phyloP scores from a whole-genome alignment of 2,888 invertebrate genomes.

The Hipparchia semele region DNA sequence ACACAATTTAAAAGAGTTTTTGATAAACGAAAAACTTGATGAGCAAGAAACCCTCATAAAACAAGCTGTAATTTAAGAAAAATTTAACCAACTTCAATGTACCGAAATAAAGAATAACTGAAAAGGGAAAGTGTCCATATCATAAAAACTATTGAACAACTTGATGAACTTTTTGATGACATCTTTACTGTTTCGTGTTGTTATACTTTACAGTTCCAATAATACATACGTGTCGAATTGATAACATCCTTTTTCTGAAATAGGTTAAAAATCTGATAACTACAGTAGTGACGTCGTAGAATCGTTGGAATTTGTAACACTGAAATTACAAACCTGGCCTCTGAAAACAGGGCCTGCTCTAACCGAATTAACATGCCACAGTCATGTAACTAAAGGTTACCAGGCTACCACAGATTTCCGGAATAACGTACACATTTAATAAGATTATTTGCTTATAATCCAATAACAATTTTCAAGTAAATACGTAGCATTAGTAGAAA shows the following conservation, averaged over 20 bases:
- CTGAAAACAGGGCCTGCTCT: constrained; percentile 1
- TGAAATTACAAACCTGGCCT: not conserved
- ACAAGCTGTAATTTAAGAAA: not conserved
- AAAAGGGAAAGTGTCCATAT: too few relatives aligned
- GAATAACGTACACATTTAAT: constrained; percentile 34
- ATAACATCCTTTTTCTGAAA: too few relatives aligned
- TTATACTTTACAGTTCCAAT: too few relatives aligned
- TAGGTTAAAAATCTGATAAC: not conserved
- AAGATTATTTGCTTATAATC: constrained; percentile 37
- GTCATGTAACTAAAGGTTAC: constrained; percentile 16
- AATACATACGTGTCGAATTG: too few relatives aligned
- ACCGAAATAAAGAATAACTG: too few relatives aligned
- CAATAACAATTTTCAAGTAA: constrained; percentile 37
- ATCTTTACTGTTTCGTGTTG: too few relatives aligned
- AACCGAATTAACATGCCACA: constrained; percentile 29
- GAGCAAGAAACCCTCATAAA: not conserved
- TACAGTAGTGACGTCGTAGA: not conserved
- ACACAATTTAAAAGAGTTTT: too few relatives aligned
- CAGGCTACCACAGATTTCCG: constrained; percentile 15
- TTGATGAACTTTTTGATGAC: too few relatives aligned
- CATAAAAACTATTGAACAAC: too few relatives aligned
- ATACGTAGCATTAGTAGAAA: constrained; percentile 24
- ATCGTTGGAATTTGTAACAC: not conserved
- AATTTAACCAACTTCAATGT: too few relatives aligned
- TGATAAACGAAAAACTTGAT: too few relatives aligned